Evolutionary conservation across 2,113 vertebrate genomes (phyloP), one percentile per base, ranked within the genome.

Genomic region (Thunnus thynnus): DNA sequence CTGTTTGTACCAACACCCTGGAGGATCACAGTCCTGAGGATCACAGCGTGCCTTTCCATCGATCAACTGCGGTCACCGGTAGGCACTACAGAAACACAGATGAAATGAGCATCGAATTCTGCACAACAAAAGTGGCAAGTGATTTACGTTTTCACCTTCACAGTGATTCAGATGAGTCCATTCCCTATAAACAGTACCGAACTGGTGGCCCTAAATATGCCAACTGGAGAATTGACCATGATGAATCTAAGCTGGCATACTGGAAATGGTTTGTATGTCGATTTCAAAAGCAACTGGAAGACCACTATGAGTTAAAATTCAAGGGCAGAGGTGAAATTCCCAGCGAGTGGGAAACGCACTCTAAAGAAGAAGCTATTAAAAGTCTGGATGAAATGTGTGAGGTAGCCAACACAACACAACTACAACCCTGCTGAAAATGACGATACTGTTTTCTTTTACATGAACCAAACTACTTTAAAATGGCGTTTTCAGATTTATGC

Each of bases 181-280:
- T 87, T n/a, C 81, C 76, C 0, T 95, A 0, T 22, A 96, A 91
- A 65, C 41, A 0, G 36, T 96, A 96, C 17, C 52, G 36, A 22
- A 0, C 22, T 0, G 94, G 90, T 16, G 94, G 93, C 11, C 50
- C 0, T 1, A 17, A 41, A 0, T 89, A 13, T 68, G 90, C 66
- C 16, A 74, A 0, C 0, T 96, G 95, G 95, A 84, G 18, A 0
- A 96, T 96, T 32, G 9, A 86, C 82, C 16, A 94, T 2, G 95
- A 96, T 52, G 0, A 46, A 6, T 94, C 95, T 1, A 78, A 72
- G 0, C 90, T 93, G 50, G 4, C 0, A 0, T 96, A 96, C 36
- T 96, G 96, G 96, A 95, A 93, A 76, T 96, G 96, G 95, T 96
- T 95, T 91, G 66, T 95, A 14, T 94, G 22, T 63, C 87, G 7